Conservation (phyloP, 2,797 vertebrate species). For the Pseudotriccus pelzelni region DNA sequence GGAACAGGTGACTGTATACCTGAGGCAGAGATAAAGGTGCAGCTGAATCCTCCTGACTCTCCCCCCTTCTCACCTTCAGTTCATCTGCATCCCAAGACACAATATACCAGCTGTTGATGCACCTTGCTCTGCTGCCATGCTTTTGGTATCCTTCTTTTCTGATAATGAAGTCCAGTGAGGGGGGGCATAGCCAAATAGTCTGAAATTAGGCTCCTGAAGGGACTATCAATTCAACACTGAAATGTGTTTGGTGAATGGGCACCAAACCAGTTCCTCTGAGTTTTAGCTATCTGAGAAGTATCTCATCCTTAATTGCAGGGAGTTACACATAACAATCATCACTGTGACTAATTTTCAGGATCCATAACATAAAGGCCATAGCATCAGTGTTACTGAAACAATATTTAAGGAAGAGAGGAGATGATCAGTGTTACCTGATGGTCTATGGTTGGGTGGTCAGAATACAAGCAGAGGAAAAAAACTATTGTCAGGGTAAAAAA, state of each 20-base stretch:
- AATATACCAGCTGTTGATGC: background rate
- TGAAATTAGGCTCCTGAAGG: background rate
- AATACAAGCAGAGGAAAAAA: background rate
- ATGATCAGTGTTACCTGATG: background rate
- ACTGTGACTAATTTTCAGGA: background rate
- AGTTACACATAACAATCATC: background rate
- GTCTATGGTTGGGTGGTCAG: background rate
- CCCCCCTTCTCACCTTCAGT: fast-evolving
- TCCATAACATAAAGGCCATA: background rate
- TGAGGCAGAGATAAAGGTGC: background rate
- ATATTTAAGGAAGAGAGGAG: background rate
- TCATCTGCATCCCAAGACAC: background rate
- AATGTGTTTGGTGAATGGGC: background rate
- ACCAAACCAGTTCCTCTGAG: background rate
- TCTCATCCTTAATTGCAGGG: background rate
- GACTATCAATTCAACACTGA: background rate
- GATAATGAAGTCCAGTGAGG: background rate
- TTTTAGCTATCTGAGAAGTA: background rate
- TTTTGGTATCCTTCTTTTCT: background rate
- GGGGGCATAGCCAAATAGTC: background rate
- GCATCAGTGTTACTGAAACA: background rate
- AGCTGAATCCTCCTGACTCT: background rate
- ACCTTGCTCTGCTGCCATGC: background rate
- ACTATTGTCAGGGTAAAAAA: background rate
- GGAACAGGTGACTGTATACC: too few relatives aligned